Conservation (phyloP, 2,888 invertebrate genomes). For the Lamellibrachia satsuma region DNA sequence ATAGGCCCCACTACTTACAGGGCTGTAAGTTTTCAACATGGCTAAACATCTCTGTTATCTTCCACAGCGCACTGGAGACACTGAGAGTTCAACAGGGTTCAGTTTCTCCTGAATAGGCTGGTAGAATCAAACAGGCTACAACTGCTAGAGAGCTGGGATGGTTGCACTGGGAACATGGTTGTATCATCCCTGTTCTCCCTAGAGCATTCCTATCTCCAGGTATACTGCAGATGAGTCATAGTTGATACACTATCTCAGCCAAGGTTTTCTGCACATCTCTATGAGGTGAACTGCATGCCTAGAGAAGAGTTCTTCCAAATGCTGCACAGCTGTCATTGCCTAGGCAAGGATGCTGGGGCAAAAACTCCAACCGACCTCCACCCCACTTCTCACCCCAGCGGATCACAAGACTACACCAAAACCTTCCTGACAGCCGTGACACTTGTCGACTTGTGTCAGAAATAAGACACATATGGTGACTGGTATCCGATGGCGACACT, state of each 20-base stretch:
- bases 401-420: not conserved
- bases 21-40: not conserved
- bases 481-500: not conserved
- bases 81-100: not conserved
- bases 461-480: not conserved
- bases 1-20: not conserved
- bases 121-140: not conserved
- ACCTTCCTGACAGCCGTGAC: not conserved
- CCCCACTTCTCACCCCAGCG: not conserved
- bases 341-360: not conserved
- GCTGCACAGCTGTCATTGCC: not conserved
- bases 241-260: not conserved
- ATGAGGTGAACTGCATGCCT: not conserved
- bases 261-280: not conserved
- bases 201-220: not conserved
- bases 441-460: not conserved
- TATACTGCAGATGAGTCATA: not conserved
- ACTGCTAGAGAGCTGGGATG: not conserved
- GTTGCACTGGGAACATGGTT: no score
- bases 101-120: not conserved
- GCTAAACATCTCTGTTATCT: not conserved
- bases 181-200: not conserved
- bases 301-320: not conserved
- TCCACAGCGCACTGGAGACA: not conserved
- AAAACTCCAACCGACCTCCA: slow-evolving; percentile 3